phyloP scores from a whole-genome alignment of 1,140 invertebrate species.

The Penaeus chinensis region DNA sequence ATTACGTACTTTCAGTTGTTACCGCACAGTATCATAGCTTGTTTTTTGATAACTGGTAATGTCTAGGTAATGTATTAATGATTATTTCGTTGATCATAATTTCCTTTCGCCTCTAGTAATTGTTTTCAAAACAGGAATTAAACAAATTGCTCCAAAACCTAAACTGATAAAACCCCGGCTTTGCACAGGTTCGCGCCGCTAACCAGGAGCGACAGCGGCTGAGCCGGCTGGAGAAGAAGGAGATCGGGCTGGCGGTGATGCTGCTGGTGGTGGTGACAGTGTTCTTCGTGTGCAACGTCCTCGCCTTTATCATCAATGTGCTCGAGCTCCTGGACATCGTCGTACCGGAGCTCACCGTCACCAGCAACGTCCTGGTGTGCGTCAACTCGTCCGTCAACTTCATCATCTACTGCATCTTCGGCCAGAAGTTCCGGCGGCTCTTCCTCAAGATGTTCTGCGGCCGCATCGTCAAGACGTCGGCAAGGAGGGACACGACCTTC shows the following conservation, averaged over 20 bases:
- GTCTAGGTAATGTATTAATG: too few species aligned
- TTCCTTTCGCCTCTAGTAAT: too few species aligned
- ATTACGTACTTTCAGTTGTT: too few species aligned
- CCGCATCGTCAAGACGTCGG: conserved; percentile 34
- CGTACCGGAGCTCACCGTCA: conserved; percentile 65
- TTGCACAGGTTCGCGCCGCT: conserved; percentile 77
- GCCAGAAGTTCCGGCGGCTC: conserved; percentile 93
- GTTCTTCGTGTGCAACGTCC: conserved; percentile 73
- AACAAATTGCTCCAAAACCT: too few species aligned
- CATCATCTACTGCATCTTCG: conserved; percentile 96
- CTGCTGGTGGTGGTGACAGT: conserved; percentile 73
- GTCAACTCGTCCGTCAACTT: conserved; percentile 98
- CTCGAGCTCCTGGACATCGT: conserved; percentile 65
- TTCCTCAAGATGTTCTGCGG: conserved; percentile 87
- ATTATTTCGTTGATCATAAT: too few species aligned
- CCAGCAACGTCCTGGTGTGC: conserved; percentile 88
- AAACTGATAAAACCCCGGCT: background rate
- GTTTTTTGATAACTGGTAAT: too few species aligned
- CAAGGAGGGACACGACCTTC: conserved; percentile 31
- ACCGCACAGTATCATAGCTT: too few species aligned
- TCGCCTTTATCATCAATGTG: conserved; percentile 72
- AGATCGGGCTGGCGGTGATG: conserved; percentile 79
- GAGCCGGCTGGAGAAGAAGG: conserved; percentile 76
- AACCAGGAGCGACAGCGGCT: conserved; percentile 85
- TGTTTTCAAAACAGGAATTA: too few species aligned